A percentile compares a stretch with the other conserved stretches of the same genome.
These are phyloP conservation scores for Cephus spinipes DNA, from an alignment of 2,888 invertebrate genomes.

Conservation along the genomic window DNA sequence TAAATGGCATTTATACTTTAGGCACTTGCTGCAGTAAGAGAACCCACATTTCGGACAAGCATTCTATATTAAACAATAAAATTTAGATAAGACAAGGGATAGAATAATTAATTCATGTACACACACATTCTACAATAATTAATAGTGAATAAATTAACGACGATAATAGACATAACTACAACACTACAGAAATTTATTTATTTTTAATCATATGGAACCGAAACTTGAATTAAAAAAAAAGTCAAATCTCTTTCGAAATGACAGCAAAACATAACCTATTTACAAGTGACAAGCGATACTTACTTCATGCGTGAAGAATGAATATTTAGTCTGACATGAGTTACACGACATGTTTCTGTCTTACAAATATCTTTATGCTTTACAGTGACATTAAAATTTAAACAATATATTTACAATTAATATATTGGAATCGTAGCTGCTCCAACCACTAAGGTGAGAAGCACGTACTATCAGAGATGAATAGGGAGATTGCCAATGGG, in stretches of 20 bases:
- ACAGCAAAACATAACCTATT: slow-evolving; percentile 16
- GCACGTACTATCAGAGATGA: too few species aligned
- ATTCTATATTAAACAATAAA: slow-evolving; percentile 70
- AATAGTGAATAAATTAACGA: slow-evolving; percentile 5
- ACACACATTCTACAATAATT: slow-evolving; percentile 7
- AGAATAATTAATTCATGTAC: neutral
- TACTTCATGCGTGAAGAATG: slow-evolving; percentile 81
- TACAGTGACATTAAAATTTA: too few species aligned
- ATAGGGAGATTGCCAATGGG: too few species aligned
- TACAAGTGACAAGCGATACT: slow-evolving; percentile 27
- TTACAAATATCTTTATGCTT: too few species aligned
- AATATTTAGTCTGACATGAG: slow-evolving; percentile 78
- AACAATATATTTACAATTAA: too few species aligned
- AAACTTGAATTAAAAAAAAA: slow-evolving; percentile 5
- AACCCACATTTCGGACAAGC: slow-evolving; percentile 88
- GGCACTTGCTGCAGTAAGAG: slow-evolving; percentile 85
- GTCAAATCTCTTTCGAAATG: slow-evolving; percentile 1
- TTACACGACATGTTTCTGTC: slow-evolving; percentile 75
- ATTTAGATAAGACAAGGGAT: slow-evolving; percentile 20
- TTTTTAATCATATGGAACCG: neutral
- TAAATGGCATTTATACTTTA: slow-evolving; percentile 77
- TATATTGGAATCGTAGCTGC: too few species aligned
- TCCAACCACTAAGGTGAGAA: too few species aligned
- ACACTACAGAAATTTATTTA: neutral
- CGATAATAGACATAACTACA: too few species aligned